Evolutionary conservation across 2,888 invertebrate genomes (phyloP).

Genomic region (Augiades crinisus): DNA sequence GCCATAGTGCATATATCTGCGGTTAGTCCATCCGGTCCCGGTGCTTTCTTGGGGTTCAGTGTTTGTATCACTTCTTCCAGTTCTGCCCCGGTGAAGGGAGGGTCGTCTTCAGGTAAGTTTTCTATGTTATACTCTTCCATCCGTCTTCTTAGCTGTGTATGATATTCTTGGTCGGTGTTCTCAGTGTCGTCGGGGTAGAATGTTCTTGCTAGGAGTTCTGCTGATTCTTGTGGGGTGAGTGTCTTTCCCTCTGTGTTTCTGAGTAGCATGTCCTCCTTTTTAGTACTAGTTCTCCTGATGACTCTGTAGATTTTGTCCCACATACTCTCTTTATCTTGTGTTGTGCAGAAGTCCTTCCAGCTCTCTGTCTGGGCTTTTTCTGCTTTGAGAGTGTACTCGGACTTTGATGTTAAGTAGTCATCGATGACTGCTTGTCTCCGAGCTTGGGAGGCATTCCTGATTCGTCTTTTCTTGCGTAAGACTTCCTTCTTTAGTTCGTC

Average conservation of each 20-base stretch:
- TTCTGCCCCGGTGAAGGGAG: neutral
- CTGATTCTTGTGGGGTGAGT: slow-evolving; percentile 27
- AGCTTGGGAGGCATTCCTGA: slow-evolving; percentile 17
- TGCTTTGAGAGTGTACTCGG: slow-evolving; percentile 9
- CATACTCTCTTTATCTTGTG: neutral
- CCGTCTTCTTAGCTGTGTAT: neutral
- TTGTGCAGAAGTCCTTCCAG: slow-evolving; percentile 26
- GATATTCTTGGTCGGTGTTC: slow-evolving; percentile 6
- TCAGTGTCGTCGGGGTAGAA: slow-evolving; percentile 32
- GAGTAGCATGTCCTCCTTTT: slow-evolving; percentile 19
- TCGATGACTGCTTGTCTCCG: slow-evolving; percentile 23
- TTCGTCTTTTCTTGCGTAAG: slow-evolving; percentile 21
- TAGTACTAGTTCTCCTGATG: slow-evolving; percentile 15
- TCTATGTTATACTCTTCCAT: neutral
- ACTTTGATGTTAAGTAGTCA: slow-evolving; percentile 29
- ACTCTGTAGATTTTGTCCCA: slow-evolving; percentile 25
- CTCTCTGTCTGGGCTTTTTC: slow-evolving; percentile 26
- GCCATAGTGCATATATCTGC: slow-evolving; percentile 1
- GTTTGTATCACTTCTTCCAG: neutral
- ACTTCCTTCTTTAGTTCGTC: slow-evolving; percentile 5
- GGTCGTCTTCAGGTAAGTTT: neutral
- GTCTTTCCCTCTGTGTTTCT: slow-evolving; percentile 15
- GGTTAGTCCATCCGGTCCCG: neutral
- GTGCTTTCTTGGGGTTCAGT: neutral
- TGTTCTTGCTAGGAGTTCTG: slow-evolving; percentile 28